Evolutionary conservation across 2,888 invertebrate species (phyloP).

Genomic region (Drosophila kambysellisi): DNA sequence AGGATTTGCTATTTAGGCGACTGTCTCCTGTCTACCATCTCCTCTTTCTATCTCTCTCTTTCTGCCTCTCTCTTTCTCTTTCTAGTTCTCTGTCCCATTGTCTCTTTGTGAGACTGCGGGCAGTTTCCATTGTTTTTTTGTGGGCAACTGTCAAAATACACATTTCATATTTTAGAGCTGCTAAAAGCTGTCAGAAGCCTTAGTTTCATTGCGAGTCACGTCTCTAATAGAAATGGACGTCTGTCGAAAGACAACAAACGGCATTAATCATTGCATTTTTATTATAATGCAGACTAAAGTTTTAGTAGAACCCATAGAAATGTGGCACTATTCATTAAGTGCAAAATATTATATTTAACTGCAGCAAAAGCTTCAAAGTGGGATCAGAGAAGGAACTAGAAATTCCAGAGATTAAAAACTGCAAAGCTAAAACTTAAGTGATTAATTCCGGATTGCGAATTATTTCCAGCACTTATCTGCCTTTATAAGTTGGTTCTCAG

Average conservation of each 20-base stretch:
- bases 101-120: constrained; percentile 25
- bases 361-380: neutral
- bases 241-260: constrained; percentile 49
- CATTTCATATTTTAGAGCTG: constrained; percentile 74
- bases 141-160: constrained; percentile 56
- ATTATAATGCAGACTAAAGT: constrained; percentile 9
- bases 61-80: constrained; percentile 20
- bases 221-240: constrained; percentile 60
- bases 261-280: constrained; percentile 46
- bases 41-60: constrained; percentile 11
- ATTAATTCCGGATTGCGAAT: neutral
- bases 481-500: neutral
- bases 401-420: neutral
- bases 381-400: neutral
- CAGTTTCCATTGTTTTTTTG: constrained; percentile 47
- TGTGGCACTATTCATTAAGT: neutral
- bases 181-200: constrained; percentile 37
- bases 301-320: neutral
- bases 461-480: neutral
- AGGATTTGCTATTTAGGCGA: constrained; percentile 65
- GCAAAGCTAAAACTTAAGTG: neutral
- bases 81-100: constrained; percentile 18
- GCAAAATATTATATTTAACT: neutral
- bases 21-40: constrained; percentile 15
- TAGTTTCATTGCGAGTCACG: constrained; percentile 63